Base-by-base conservation (phyloP, 2,888 invertebrate genomes). In the Ophonus ardosiacus region DNA sequence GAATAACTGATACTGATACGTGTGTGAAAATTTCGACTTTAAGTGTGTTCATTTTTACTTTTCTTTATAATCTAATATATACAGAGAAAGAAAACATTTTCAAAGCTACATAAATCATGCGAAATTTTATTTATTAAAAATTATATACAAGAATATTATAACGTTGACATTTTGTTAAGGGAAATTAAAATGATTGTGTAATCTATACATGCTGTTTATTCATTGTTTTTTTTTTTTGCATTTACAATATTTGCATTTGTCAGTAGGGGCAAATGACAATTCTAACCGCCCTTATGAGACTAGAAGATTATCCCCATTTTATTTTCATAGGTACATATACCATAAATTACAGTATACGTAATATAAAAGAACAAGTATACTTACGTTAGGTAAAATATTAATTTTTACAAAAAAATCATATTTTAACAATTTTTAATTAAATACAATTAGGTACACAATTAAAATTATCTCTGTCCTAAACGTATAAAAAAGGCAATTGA, bases 151-250 rank as follows among this genome's bases (percentile, higher is more conserved):
- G 65, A 82, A 59, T 78, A 84, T 84, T 78, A 84, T 84, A 84
- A 78, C 56, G 84, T 84, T 84, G 78, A 84, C 74, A 78, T 84
- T 84, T 84, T 84, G 84, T 84, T 84, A 84, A 84, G 84, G 83
- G 65, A 84, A 78, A 84, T 84, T 84, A 84, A 84, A 84, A 84
- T 84, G 78, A 84, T 78, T 84, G 84, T 84, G 84, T 84, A 84
- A 84, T 84, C 84, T 63, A 78, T 81, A 51, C 6, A 17, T 31
- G 68, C 40, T 74, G 71, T 84, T 59, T 76, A 80, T 40, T 80
- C 17, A 80, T 78, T 76, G 24, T 79, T 63, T 51, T 56, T 13
- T 56, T 13, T 40, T 61, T 61, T 57, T 74, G 18, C 43, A 10
- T 43, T 74, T 43, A 18, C 17, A 18, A 17, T 43, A 18, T 74